Evolutionary conservation across 23 tunicate genomes (phyloP), one percentile per base, ranked within the genome.

Genomic region (Phallusia fumigata): DNA sequence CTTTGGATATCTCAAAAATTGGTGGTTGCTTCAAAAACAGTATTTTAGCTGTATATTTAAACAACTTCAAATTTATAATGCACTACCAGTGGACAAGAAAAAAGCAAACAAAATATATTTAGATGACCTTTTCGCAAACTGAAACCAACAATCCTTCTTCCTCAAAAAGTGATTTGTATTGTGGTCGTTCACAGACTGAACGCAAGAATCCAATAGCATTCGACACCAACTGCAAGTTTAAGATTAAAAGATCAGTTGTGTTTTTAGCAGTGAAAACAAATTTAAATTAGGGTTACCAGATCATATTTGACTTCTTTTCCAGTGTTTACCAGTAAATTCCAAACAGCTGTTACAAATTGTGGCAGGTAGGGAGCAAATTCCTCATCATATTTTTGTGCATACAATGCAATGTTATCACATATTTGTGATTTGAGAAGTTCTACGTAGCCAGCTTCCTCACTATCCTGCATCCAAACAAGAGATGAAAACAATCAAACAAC

Each of bases 361-460:
- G 93, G 92, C 19, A 95, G 64, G 53, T 65, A 79, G 64, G 33
- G 53, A 0, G 89, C 89, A 73, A 95, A 95, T 77, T 95, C 99
- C 79, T 95, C 95, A 69, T 87, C 99, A 87, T 95, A 95, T 80
- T 95, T 95, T 80, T 95, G 99, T 40, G 99, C 95, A 84, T 95
- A 95, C 52, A 95, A 76, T 13, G 95, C 78, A n/a, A 87, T 89
- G 52, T 90, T 95, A 76, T 90, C 92, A 64, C 99, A 95, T 36
- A 95, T 95, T 58, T 95, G 99, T 33, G 99, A 90, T 69, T 90
- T 90, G 18, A 95, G 73, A n/a, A 86, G 52, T 65, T 95, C 99
- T 44, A 90, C 84, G 49, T 31, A 81, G 16, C 99, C 99, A 24
- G 87, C 89, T 83, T 95, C 95, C 53, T 95, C 92, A 36, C 84